Evolutionary conservation across 1,140 invertebrate species (phyloP), one percentile per base, ranked within the genome.

Genomic region (Drosophila pallidifrons): DNA sequence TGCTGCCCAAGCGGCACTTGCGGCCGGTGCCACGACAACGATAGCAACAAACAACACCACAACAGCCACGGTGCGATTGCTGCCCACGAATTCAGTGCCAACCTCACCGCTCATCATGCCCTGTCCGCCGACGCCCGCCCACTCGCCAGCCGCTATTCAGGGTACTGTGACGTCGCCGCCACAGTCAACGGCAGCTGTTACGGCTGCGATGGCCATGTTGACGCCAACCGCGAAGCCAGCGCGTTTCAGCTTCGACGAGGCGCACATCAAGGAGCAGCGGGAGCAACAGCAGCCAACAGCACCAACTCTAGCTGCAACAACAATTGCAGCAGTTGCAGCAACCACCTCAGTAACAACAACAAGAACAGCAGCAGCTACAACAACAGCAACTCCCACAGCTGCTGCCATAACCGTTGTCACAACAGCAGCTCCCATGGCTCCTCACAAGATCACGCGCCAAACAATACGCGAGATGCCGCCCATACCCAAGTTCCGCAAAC

Each of bases 31-130:
- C 2, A 47, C 65, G 49, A 20, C 46, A 43, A 7, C 59, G 47
- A 30, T 46, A 55, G 20, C 15, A 30, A 49, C 61, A 30, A 25
- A 25, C 20, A 25, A 25, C 20, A 47, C 68, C 28, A 51, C 51
- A 25, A 58, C 13, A 35, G 20, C 49, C 28, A 20, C 47, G 25
- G 51, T n/a, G 15, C 79, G 78, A 13, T 20, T 77, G 63, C 91
- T 78, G 41, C 77, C 76, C 51, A 80, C 81, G 10, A 81, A 81
- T 45, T 96, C 96, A 63, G 95, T 96, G 68, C 96, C 96, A 60
- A 96, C 96, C 7, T 96, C 96, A 1, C 96, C 96, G 1, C 86
- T 94, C 38, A 93, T 95, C 13, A 94, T 94, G 86, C 87, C 92
- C 65, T 93, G 93, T 65, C 92, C 91, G n/a, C 91, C 91, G n/a